phyloP scores from a whole-genome alignment of 2,888 invertebrate species.

The Pyrrhia umbra region DNA sequence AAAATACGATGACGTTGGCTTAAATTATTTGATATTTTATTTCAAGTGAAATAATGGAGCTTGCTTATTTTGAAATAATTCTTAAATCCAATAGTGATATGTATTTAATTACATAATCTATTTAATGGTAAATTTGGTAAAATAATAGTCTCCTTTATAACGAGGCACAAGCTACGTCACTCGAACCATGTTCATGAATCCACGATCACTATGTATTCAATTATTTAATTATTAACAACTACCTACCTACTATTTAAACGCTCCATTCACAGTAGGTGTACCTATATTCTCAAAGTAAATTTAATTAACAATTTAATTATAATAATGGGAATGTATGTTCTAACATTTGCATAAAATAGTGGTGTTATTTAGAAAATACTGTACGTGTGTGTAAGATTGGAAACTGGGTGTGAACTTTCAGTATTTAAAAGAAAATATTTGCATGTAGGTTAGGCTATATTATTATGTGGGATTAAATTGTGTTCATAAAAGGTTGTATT shows the following conservation, averaged over 20 bases:
- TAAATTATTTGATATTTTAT: not conserved
- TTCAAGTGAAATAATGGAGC: not conserved
- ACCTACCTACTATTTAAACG: conserved; percentile 27
- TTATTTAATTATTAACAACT: conserved; percentile 45
- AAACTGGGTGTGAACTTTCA: conserved; percentile 41
- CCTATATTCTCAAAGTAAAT: conserved; percentile 42
- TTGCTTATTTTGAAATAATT: no score
- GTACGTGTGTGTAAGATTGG: conserved; percentile 23
- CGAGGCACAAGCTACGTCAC: not conserved
- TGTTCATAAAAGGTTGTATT: conserved; percentile 23
- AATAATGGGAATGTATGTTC: conserved; percentile 39
- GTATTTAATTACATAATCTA: no score
- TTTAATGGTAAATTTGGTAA: not conserved
- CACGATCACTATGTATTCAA: conserved; percentile 17
- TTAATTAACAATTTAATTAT: conserved; percentile 50
- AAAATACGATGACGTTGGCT: conserved; percentile 51
- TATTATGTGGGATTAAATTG: conserved; percentile 44
- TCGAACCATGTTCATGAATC: not conserved
- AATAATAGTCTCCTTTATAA: not conserved
- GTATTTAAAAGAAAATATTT: conserved; percentile 15
- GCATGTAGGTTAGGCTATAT: conserved; percentile 34
- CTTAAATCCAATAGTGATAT: not conserved
- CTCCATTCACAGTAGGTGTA: conserved; percentile 34
- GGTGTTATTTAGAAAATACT: conserved; percentile 26
- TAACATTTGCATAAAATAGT: conserved; percentile 40